Evolutionary conservation across 2,113 vertebrate genomes (phyloP).

Genomic region (Elachura formosa): DNA sequence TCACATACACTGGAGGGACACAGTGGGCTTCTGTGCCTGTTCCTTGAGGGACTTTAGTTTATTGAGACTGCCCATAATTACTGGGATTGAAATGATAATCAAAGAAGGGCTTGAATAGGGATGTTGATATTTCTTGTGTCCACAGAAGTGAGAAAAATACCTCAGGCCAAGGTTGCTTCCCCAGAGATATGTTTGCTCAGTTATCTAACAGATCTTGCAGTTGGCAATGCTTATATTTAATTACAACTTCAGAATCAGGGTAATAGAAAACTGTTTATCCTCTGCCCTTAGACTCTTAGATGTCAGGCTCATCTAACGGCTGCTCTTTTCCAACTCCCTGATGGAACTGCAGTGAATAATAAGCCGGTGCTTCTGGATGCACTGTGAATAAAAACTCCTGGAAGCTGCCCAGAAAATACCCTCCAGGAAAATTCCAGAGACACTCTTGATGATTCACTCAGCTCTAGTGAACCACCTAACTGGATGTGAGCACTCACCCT

Average conservation of each 20-base stretch:
- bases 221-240: slow-evolving; percentile 13
- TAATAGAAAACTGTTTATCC: background rate
- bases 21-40: background rate
- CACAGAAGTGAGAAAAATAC: slow-evolving; percentile 9
- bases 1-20: background rate
- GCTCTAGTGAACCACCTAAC: background rate
- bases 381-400: background rate
- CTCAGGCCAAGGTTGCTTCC: background rate
- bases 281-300: background rate
- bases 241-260: background rate
- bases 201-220: background rate
- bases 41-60: background rate
- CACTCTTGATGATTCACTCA: background rate
- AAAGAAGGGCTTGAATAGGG: background rate
- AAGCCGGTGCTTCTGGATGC: background rate
- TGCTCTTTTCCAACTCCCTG: slow-evolving; percentile 11
- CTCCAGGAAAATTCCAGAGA: slow-evolving; percentile 37
- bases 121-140: background rate
- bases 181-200: background rate
- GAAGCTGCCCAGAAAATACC: slow-evolving; percentile 26
- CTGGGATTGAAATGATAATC: background rate
- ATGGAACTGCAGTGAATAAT: background rate
- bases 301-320: background rate
- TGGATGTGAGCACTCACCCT: slow-evolving; percentile 35
- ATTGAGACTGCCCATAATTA: background rate